Conservation (phyloP, 2,797 vertebrate species). For the Eurystomus glaucurus region DNA sequence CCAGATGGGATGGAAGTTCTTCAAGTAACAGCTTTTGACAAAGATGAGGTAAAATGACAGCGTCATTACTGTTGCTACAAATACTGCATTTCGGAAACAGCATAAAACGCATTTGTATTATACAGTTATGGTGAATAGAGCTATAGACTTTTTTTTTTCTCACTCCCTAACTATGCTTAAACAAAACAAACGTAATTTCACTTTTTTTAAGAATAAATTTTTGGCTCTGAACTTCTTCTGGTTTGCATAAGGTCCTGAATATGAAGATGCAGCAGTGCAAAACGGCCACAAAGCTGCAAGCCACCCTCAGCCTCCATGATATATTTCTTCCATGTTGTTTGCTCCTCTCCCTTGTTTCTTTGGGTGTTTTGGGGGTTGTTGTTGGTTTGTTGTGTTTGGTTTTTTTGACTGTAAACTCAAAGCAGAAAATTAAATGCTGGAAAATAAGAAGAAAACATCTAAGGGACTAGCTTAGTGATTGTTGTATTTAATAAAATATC, state of each 20-base stretch:
- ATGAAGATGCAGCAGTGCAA: neutral
- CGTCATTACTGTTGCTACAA: neutral
- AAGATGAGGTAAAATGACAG: conserved; percentile 80
- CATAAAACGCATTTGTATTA: neutral
- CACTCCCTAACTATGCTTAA: neutral
- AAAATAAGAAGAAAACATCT: neutral
- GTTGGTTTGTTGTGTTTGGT: no score
- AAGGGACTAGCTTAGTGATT: neutral
- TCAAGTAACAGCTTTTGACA: conserved; percentile 77
- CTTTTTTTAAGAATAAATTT: neutral
- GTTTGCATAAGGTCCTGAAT: neutral
- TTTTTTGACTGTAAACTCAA: neutral
- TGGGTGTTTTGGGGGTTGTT: no score
- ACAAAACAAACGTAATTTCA: neutral
- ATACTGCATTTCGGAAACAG: neutral
- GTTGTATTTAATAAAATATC: neutral
- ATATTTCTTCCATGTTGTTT: neutral
- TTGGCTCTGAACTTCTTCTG: neutral
- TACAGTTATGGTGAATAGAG: neutral
- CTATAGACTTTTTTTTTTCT: neutral
- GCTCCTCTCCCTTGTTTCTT: neutral
- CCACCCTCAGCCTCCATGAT: neutral
- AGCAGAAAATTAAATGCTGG: neutral
- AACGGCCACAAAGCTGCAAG: neutral
- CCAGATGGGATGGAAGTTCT: conserved; percentile 75